Evolutionary conservation across 2,113 vertebrate species (phyloP).

Genomic region (Natator depressus): DNA sequence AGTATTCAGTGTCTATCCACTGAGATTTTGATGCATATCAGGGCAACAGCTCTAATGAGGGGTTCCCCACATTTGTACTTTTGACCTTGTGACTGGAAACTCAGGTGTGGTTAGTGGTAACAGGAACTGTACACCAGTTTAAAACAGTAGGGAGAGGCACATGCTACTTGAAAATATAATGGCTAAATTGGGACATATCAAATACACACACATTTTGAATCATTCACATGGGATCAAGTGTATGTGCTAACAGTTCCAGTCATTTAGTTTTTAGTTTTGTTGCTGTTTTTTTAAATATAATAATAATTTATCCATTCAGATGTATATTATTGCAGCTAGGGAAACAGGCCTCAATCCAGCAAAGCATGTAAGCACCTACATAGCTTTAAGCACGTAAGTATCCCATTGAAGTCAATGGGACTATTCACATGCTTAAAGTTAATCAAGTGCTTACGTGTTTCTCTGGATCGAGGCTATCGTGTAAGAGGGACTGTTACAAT

Average conservation of each 20-base stretch:
- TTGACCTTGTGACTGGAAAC: constrained; percentile 21
- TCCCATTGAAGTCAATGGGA: background rate
- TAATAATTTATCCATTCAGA: constrained; percentile 58
- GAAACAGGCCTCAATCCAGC: constrained; percentile 52
- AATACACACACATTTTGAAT: background rate
- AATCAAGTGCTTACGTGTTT: background rate
- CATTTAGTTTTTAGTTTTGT: constrained; percentile 51
- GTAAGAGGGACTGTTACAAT: constrained; percentile 18
- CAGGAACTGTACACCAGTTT: background rate
- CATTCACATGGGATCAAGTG: background rate
- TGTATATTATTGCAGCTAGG: constrained; percentile 26
- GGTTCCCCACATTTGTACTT: background rate
- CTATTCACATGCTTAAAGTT: background rate
- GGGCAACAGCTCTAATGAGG: constrained; percentile 4
- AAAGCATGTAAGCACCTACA: constrained; percentile 61
- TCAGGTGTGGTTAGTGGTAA: background rate
- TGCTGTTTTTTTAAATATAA: constrained; percentile 17
- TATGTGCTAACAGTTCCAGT: background rate
- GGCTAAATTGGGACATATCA: background rate
- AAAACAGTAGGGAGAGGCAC: background rate
- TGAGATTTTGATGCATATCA: background rate
- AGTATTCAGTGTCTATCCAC: background rate
- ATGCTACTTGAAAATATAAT: background rate
- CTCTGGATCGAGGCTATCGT: constrained; percentile 35
- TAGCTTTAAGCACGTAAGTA: background rate